Conservation (phyloP, 2,113 vertebrate genomes). For the Drymodes brunneopygia region DNA sequence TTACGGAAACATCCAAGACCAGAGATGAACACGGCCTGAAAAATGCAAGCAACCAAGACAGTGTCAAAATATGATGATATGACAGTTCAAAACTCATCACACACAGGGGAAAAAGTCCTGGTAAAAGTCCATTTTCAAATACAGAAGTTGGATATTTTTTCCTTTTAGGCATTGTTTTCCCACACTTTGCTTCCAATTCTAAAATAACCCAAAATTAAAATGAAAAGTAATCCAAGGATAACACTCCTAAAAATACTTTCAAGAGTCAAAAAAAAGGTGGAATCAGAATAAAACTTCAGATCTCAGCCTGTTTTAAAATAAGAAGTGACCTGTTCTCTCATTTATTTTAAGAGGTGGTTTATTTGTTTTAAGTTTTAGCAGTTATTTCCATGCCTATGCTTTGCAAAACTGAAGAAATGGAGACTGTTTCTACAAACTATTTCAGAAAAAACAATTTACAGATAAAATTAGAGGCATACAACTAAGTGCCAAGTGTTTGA, state of each 20-base stretch:
- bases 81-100: background rate
- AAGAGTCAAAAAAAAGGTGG: background rate
- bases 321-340: background rate
- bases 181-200: constrained; percentile 63
- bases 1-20: background rate
- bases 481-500: constrained; percentile 71
- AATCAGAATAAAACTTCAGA: background rate
- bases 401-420: constrained; percentile 28
- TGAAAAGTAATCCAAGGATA: constrained; percentile 66
- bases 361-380: constrained; percentile 36
- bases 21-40: background rate
- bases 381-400: constrained; percentile 27
- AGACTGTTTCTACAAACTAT: constrained; percentile 57
- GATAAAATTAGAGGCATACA: constrained; percentile 60
- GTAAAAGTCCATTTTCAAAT: background rate
- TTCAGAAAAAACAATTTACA: constrained; percentile 64
- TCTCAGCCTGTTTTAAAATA: background rate
- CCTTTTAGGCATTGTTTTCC: constrained; percentile 59
- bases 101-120: rapidly evolving
- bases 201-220: constrained; percentile 66
- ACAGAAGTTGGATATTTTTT: background rate
- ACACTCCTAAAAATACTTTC: constrained; percentile 56
- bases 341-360: constrained; percentile 13
- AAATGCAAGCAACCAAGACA: background rate
- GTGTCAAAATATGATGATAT: background rate